Evolutionary conservation across 2,888 invertebrate species (phyloP).

Genomic region (Himalopsyche anomala): DNA sequence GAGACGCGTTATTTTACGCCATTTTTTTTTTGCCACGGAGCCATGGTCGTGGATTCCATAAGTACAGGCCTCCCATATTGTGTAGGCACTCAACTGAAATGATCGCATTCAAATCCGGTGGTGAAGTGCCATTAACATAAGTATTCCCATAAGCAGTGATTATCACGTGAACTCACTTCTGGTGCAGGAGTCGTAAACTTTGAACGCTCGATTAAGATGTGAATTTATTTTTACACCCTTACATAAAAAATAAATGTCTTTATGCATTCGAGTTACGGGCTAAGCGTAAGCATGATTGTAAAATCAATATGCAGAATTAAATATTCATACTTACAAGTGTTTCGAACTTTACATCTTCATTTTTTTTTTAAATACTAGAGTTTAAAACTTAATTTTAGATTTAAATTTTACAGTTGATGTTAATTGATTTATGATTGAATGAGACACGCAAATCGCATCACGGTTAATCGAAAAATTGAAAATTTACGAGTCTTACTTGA

Average conservation of each 20-base stretch:
- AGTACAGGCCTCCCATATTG: not conserved
- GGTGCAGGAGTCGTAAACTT: constrained; percentile 10
- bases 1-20: too few relatives aligned
- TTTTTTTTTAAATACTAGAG: too few relatives aligned
- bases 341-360: too few relatives aligned
- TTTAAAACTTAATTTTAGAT: too few relatives aligned
- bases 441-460: too few relatives aligned
- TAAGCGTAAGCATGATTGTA: not conserved
- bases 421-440: too few relatives aligned
- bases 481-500: too few relatives aligned
- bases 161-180: constrained; percentile 29
- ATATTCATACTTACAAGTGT: too few relatives aligned
- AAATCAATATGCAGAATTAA: not conserved
- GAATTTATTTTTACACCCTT: constrained; percentile 1
- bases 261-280: not conserved
- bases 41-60: not conserved
- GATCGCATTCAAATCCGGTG: constrained; percentile 30
- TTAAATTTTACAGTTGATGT: too few relatives aligned
- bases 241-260: constrained; percentile 4
- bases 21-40: not conserved
- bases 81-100: constrained; percentile 27
- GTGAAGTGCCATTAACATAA: constrained; percentile 31
- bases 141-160: constrained; percentile 34
- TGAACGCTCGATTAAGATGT: not conserved
- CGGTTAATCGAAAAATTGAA: too few relatives aligned